Percentiles rank a stretch among this genome's conserved stretches.
These are phyloP conservation scores for Gnathonemus longibarbis DNA, from an alignment of 2,113 vertebrate genomes.

Conservation along the genomic window DNA sequence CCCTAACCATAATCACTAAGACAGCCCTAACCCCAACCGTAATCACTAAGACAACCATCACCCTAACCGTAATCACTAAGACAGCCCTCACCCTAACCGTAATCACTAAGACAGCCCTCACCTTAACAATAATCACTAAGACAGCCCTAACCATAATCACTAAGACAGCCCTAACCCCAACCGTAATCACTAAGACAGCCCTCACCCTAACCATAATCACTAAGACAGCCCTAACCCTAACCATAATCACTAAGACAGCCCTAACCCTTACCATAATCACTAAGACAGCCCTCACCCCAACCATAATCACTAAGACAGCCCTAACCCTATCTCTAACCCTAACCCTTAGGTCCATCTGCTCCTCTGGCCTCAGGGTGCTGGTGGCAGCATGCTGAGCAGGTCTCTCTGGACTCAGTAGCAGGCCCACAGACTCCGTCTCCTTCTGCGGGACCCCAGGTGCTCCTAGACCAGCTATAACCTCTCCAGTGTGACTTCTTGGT, in stretches of 20 bases:
- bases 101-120: background rate
- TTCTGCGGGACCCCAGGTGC: background rate
- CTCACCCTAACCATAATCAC: no score
- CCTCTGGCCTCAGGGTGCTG: background rate
- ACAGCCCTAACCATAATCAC: background rate
- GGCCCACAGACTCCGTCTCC: background rate
- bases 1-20: background rate
- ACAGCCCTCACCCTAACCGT: background rate
- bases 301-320: background rate
- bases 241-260: background rate
- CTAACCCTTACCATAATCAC: background rate
- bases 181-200: no score
- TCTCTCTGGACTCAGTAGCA: background rate
- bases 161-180: background rate
- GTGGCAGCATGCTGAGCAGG: background rate
- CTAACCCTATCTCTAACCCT: background rate
- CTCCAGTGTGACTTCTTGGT: background rate
- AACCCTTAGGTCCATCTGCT: background rate
- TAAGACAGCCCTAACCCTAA: background rate
- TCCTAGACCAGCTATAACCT: background rate
- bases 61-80: background rate
- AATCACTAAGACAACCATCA: no score
- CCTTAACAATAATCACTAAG: no score
- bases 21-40: background rate
- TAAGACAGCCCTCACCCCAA: background rate